Evolutionary conservation across 2,113 vertebrate species (phyloP).

Genomic region (Clarias macrocephalus): DNA sequence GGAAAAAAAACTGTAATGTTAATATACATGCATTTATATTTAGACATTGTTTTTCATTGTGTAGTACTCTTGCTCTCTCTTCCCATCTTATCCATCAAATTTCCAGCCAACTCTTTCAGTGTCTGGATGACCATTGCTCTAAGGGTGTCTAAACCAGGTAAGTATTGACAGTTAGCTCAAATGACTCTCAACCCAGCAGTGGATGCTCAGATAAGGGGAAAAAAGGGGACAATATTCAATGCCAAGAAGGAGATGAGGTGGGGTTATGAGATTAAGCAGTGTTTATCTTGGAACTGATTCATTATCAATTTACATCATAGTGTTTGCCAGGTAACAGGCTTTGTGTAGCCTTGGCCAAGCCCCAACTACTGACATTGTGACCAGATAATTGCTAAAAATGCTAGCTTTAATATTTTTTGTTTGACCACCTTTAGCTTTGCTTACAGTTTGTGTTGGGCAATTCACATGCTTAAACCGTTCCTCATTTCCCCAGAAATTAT

Average conservation of each 20-base stretch:
- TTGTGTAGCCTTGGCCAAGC: neutral
- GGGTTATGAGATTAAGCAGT: conserved; percentile 56
- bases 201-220: conserved; percentile 69
- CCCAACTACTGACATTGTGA: neutral
- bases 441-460: too few relatives aligned
- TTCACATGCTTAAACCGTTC: too few relatives aligned
- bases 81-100: conserved; percentile 10
- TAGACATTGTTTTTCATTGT: neutral
- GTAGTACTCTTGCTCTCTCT: neutral
- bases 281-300: conserved; percentile 11
- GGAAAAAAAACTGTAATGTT: neutral
- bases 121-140: conserved; percentile 64
- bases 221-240: conserved; percentile 71
- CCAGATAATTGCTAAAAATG: neutral
- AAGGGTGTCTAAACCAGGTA: conserved; percentile 77
- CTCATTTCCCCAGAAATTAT: too few relatives aligned
- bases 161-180: conserved; percentile 79
- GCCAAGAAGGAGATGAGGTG: conserved; percentile 57
- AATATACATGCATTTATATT: neutral
- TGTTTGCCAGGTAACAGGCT: neutral
- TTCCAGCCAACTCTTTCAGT: neutral
- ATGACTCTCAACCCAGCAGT: conserved; percentile 73
- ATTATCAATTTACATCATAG: conserved; percentile 32
- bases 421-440: too few relatives aligned
- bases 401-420: too few relatives aligned